Evolutionary conservation across 1,140 invertebrate genomes (phyloP).

Genomic region (Lysiphlebus fabarum): DNA sequence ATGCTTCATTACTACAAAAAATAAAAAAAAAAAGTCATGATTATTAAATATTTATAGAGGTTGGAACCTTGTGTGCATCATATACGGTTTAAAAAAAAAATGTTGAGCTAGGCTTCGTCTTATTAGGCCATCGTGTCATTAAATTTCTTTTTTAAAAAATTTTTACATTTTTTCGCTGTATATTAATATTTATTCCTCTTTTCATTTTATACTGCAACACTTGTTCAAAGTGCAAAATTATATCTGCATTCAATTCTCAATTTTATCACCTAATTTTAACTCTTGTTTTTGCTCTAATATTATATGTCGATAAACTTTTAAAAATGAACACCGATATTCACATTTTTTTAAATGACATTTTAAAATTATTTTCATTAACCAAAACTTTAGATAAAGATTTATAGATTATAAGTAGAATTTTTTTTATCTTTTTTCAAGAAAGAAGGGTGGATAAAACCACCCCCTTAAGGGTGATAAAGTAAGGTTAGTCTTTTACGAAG

Average conservation of each 20-base stretch:
- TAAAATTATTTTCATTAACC: too few relatives aligned
- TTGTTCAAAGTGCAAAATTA: constrained; percentile 3
- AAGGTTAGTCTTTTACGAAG: too few relatives aligned
- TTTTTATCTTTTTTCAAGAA: too few relatives aligned
- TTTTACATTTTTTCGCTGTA: constrained; percentile 22
- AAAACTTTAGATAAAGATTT: too few relatives aligned
- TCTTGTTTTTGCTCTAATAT: background rate
- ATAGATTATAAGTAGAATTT: too few relatives aligned
- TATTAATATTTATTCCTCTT: constrained; percentile 30
- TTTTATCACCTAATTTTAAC: background rate
- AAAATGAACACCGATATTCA: too few relatives aligned
- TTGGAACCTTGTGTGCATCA: constrained; percentile 2
- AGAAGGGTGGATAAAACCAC: too few relatives aligned
- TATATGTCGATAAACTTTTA: background rate
- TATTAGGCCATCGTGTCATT: constrained; percentile 27
- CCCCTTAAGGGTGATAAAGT: too few relatives aligned
- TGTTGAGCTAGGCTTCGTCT: constrained; percentile 29
- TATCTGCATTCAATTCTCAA: constrained; percentile 7
- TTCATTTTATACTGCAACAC: constrained; percentile 16
- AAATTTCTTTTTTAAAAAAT: background rate
- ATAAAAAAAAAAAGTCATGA: constrained; percentile 16
- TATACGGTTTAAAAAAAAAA: background rate
- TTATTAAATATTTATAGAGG: constrained; percentile 26
- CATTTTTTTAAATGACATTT: too few relatives aligned
- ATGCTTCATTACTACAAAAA: background rate